Conservation (phyloP, 2,888 invertebrate genomes). For the Lasioglossum morio region DNA sequence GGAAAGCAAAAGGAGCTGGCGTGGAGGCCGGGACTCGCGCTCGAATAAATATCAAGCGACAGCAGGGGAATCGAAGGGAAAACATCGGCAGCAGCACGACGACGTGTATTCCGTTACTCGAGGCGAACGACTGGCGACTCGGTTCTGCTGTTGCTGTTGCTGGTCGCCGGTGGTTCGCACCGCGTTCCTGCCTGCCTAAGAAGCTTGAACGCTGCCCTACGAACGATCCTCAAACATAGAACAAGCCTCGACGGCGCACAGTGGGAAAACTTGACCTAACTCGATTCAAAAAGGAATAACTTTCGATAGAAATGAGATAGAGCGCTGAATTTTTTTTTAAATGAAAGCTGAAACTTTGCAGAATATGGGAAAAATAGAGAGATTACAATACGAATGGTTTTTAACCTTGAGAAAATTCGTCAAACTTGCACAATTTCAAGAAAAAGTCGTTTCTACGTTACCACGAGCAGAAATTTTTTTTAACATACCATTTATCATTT, state of each 20-base stretch:
- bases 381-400: too few species aligned
- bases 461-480: too few species aligned
- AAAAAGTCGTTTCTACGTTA: too few species aligned
- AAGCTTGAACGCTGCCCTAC: neutral
- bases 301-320: too few species aligned
- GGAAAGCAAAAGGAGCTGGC: conserved; percentile 14
- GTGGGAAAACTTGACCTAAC: too few species aligned
- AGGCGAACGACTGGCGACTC: conserved; percentile 59
- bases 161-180: conserved; percentile 50
- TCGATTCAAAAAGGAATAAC: too few species aligned
- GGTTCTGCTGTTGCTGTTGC: conserved; percentile 27
- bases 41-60: conserved; percentile 69
- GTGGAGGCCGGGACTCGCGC: conserved; percentile 26
- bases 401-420: too few species aligned
- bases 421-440: too few species aligned
- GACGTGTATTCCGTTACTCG: conserved; percentile 73
- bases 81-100: conserved; percentile 62
- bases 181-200: conserved; percentile 47
- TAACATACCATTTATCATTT: too few species aligned
- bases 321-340: too few species aligned
- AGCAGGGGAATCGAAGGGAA: conserved; percentile 68
- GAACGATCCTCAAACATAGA: conserved; percentile 12
- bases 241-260: neutral
- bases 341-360: too few species aligned
- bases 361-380: too few species aligned